These are phyloP conservation scores for Catharus minimus DNA, from an alignment of 2,113 vertebrate genomes.

Conservation along the genomic window DNA sequence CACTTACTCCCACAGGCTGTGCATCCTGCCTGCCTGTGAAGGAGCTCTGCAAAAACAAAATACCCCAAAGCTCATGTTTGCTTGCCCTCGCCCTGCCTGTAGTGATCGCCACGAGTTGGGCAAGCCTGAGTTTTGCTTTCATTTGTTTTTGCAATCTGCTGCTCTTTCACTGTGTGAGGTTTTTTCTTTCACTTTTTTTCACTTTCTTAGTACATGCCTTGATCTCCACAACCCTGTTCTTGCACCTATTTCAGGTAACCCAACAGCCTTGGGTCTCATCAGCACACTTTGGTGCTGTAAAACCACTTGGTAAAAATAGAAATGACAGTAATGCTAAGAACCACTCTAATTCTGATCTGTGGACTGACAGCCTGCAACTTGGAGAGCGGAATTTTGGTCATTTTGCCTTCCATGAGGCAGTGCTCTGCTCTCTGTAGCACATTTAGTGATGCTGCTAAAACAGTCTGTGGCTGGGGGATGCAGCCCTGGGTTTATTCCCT, in stretches of 20 bases:
- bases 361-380: too few relatives aligned
- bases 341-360: accelerated
- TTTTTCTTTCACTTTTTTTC: not conserved
- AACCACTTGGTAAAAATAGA: not conserved
- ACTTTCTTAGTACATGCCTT: not conserved
- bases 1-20: accelerated
- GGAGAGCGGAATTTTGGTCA: not conserved
- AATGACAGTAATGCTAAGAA: not conserved
- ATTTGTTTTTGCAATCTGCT: slow-evolving; percentile 10
- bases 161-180: not conserved
- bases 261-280: not conserved
- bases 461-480: accelerated
- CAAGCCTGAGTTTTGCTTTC: not conserved
- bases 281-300: not conserved
- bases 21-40: not conserved
- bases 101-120: not conserved
- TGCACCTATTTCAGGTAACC: accelerated
- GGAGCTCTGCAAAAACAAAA: not conserved
- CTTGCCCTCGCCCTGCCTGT: not conserved
- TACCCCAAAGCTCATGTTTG: accelerated
- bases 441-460: not conserved
- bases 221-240: not conserved
- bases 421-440: not conserved
- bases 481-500: not conserved
- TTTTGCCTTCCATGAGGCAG: not conserved